phyloP scores from a whole-genome alignment of 2,113 vertebrate species.

The Crotalus horridus region DNA sequence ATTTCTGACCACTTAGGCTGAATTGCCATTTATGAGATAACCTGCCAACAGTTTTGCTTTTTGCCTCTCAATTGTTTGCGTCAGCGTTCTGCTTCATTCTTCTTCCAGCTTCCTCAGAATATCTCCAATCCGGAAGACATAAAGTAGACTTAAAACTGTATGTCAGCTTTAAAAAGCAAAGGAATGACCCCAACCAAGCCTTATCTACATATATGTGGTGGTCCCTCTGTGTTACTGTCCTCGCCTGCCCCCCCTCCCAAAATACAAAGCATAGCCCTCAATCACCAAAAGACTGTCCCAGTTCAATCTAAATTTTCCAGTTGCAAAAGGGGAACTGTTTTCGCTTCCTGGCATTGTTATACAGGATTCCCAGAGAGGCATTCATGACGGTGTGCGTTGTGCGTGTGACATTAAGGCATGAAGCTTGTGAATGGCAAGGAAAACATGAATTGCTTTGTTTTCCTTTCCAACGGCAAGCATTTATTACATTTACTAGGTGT shows the following conservation, averaged over 20 bases:
- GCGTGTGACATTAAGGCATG: background rate
- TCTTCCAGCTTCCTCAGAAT: background rate
- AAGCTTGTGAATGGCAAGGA: conserved; percentile 2
- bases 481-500: background rate
- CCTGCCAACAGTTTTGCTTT: background rate
- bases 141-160: background rate
- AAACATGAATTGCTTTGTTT: background rate
- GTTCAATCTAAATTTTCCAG: background rate
- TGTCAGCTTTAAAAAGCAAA: background rate
- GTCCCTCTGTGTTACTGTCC: background rate
- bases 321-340: background rate
- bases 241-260: background rate
- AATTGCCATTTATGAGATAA: background rate
- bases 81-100: background rate
- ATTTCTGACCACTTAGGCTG: background rate
- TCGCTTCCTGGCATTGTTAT: background rate
- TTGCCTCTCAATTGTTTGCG: background rate
- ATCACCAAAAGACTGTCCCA: background rate
- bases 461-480: background rate
- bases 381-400: background rate
- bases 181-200: background rate
- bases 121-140: background rate
- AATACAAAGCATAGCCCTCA: background rate
- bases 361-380: background rate
- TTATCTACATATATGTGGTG: background rate